Evolutionary conservation across 1,140 invertebrate species (phyloP).

Genomic region (Drosophila mayri): DNA sequence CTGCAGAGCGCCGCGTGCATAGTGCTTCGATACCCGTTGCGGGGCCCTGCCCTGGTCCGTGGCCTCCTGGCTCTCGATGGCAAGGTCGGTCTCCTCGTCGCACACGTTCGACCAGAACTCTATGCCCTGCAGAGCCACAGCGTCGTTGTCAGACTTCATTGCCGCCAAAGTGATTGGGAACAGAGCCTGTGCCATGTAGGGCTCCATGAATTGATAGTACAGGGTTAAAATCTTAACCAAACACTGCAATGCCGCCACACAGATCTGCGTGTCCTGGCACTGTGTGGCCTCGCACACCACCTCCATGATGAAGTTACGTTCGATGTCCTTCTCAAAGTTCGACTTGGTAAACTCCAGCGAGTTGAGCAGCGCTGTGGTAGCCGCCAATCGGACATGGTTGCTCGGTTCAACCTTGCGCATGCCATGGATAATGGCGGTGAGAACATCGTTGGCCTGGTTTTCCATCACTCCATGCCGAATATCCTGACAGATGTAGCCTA

Average conservation of each 20-base stretch:
- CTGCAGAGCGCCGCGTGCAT: constrained; percentile 98
- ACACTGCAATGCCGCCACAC: constrained; percentile 98
- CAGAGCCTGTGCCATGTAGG: constrained; percentile 99
- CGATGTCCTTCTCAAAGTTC: constrained; percentile 98
- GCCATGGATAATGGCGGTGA: constrained; percentile 99
- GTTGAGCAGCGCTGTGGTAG: constrained; percentile 98
- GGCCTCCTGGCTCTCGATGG: constrained; percentile 97
- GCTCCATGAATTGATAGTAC: constrained; percentile 99
- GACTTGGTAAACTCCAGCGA: constrained; percentile 99
- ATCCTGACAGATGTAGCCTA: constrained; percentile 95
- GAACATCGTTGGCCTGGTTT: constrained; percentile 96
- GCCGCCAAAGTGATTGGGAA: constrained; percentile 99
- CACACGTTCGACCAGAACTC: constrained; percentile 99
- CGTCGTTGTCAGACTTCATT: constrained; percentile 98
- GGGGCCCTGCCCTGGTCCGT: constrained; percentile 96
- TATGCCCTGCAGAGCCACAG: constrained; percentile 98
- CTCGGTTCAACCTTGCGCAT: constrained; percentile 94
- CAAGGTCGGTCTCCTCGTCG: constrained; percentile 99
- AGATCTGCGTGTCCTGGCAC: constrained; percentile 93
- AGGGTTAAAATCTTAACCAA: constrained; percentile 99
- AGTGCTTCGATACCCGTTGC: constrained; percentile 94
- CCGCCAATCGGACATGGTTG: constrained; percentile 95
- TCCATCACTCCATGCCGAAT: constrained; percentile 96
- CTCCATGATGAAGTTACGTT: constrained; percentile 99
- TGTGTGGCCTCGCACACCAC: constrained; percentile 97